Base-by-base conservation (phyloP, 1,140 invertebrate species). In the Drosophila ananassae region DNA sequence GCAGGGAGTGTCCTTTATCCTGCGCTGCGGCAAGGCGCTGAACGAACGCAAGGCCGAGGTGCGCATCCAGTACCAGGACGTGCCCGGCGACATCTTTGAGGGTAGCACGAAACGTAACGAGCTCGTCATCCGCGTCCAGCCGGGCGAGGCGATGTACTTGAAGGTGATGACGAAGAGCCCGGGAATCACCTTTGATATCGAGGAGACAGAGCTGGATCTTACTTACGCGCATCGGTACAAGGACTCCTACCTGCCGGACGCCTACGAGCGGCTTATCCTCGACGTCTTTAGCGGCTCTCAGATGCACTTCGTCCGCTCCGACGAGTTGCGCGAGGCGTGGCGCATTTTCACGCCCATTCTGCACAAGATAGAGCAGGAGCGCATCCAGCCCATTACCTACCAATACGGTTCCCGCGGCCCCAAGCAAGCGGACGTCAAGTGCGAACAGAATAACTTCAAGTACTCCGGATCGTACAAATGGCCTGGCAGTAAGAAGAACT, bases 21-120 rank as follows among this genome's bases (percentile, higher is more conserved):
- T 99, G 0, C 95, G 97, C 58, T 99, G 98, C 94, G 99, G 99
- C 64, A 99, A 99, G 95, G 99, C 99, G 10, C 92, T 99, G 22
- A 99, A 99, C 93, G 99, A 99, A 93, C 94, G 98, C 24, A 99
- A 99, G 93, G 98, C 98, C 8, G 99, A 99, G 94, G 97, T 99
- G 0, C 94, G 99, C 61, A 95, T 99, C 75, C 99, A 99, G 92
- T 99, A 98, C 92, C 96, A 96, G 77, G 98, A 99, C 92, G 98
- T 99, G 1, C 95, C 97, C 41, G 98, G 98, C 22, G 98, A 99
- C 93, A 99, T 99, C 78, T 99, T 99, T 92, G 93, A 95, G 81
- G 97, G 97, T 0, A 95, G 96, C 87, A 93, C 96, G 4, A 99
- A 99, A 89, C 94, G 99, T 74, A 99, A 99, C 93, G 99, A 99